Evolutionary conservation across 2,113 vertebrate genomes (phyloP).

Genomic region (Ciconia boyciana): DNA sequence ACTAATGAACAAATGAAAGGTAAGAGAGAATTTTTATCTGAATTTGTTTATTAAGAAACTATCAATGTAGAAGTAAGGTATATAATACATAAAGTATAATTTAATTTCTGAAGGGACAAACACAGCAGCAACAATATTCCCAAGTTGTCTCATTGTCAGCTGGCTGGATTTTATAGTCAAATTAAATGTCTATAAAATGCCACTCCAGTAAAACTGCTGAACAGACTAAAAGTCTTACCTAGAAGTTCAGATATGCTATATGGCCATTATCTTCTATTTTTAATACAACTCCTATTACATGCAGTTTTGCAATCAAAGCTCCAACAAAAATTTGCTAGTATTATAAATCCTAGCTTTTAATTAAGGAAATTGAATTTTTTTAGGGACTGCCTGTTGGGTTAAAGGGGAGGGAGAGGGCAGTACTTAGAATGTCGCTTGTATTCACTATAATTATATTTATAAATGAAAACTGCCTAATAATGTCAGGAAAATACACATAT

Average conservation of each 20-base stretch:
- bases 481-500: not conserved
- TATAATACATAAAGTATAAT: not conserved
- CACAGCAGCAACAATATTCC: not conserved
- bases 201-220: not conserved
- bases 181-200: not conserved
- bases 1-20: not conserved
- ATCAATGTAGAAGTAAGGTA: not conserved
- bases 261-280: not conserved
- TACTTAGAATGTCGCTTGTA: not conserved
- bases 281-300: conserved; percentile 21
- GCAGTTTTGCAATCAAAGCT: conserved; percentile 19
- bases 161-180: not conserved
- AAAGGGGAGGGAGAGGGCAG: not conserved
- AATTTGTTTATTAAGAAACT: not conserved
- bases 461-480: not conserved
- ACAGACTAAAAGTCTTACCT: not conserved
- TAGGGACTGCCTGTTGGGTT: not conserved
- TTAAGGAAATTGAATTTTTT: not conserved
- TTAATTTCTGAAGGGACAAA: not conserved
- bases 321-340: not conserved
- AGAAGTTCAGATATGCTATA: not conserved
- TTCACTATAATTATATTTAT: not conserved
- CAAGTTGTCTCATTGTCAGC: not conserved
- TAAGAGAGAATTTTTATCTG: not conserved
- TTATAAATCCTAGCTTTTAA: not conserved